These are phyloP conservation scores for Cinara cedri DNA, from an alignment of 2,888 invertebrate species.

Conservation along the genomic window DNA sequence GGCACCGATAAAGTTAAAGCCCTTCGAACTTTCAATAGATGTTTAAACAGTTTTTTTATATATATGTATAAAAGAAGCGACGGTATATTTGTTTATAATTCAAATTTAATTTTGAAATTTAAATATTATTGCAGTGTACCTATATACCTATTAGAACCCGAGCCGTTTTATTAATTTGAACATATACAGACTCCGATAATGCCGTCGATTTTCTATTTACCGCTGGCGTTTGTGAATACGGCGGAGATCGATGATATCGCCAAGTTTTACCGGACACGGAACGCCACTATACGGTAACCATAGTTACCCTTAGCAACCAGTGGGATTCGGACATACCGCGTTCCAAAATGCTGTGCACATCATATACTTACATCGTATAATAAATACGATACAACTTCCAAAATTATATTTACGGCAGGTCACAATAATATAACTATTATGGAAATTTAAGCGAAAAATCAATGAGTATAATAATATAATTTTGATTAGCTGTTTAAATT, in stretches of 20 bases:
- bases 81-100: constrained; percentile 16
- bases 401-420: background rate
- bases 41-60: no score
- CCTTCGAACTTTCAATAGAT: no score
- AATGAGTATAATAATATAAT: no score
- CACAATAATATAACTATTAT: no score
- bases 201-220: constrained; percentile 10
- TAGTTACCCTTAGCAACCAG: constrained; percentile 45
- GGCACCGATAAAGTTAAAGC: no score
- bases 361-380: background rate
- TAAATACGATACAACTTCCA: no score
- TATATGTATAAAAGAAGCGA: no score
- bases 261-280: constrained; percentile 36
- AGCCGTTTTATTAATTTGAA: no score
- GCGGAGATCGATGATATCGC: constrained; percentile 43
- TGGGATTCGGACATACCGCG: background rate
- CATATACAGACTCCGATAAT: background rate
- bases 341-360: constrained; percentile 18
- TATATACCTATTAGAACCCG: no score
- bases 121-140: background rate
- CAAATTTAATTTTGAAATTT: constrained; percentile 21
- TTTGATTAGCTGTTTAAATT: background rate
- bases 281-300: constrained; percentile 30
- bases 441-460: background rate
- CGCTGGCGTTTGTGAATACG: constrained; percentile 15